Evolutionary conservation across 1,140 invertebrate species (phyloP).

Genomic region (Aphelenchoides fujianensis): DNA sequence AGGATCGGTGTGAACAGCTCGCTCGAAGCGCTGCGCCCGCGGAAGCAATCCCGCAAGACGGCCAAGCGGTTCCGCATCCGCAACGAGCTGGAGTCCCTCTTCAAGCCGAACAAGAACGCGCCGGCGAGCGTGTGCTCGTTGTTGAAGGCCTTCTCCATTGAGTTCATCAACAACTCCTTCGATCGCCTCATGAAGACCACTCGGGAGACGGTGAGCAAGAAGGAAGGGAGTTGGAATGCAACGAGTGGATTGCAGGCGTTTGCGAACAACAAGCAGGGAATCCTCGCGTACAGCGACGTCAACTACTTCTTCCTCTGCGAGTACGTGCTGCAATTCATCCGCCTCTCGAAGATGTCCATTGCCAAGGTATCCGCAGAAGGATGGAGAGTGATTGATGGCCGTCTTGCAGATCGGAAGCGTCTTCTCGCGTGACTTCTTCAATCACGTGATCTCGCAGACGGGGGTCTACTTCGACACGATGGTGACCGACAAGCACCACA

Average conservation of each 20-base stretch:
- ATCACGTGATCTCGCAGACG: neutral
- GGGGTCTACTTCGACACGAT: conserved; percentile 12
- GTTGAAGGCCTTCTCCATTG: neutral
- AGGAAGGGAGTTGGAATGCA: neutral
- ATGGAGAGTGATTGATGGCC: neutral
- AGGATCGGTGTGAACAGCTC: neutral
- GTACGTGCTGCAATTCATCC: conserved; percentile 10
- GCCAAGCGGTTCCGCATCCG: neutral
- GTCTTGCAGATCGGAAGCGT: neutral
- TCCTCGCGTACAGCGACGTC: conserved; percentile 3
- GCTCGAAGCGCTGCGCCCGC: neutral
- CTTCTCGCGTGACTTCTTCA: conserved; percentile 17
- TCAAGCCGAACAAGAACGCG: neutral
- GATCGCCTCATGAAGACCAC: conserved; percentile 10
- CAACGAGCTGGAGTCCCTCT: neutral
- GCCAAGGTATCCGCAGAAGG: conserved; percentile 12
- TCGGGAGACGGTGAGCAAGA: neutral
- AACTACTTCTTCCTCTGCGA: conserved; percentile 5
- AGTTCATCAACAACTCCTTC: conserved; percentile 8
- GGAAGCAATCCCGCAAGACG: neutral
- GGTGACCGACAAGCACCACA: conserved; percentile 13
- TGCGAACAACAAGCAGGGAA: neutral
- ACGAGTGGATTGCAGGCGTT: neutral
- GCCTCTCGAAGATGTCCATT: neutral
- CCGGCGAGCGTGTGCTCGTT: neutral